phyloP scores from a whole-genome alignment of 2,113 vertebrate species.

The Oryzias javanicus region DNA sequence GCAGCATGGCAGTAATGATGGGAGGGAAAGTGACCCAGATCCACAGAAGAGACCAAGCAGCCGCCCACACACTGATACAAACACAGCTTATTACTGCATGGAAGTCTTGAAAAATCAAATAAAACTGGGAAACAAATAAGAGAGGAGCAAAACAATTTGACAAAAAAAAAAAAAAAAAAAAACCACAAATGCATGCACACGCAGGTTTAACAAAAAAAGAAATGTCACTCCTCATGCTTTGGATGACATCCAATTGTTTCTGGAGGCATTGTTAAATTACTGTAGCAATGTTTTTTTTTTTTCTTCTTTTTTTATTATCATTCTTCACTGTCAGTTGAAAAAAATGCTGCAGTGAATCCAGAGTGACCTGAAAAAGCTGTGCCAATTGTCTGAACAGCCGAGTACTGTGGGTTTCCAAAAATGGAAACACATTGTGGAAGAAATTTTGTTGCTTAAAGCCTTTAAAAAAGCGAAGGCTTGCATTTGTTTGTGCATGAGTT shows the following conservation, averaged over 20 bases:
- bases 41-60: slow-evolving; percentile 1
- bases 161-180: background rate
- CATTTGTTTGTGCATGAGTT: background rate
- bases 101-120: slow-evolving; percentile 5
- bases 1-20: slow-evolving; percentile 18
- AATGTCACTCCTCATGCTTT: background rate
- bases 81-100: background rate
- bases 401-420: slow-evolving; percentile 5
- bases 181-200: background rate
- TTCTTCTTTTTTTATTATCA: background rate
- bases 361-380: slow-evolving; percentile 11
- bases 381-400: background rate
- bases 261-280: slow-evolving; percentile 13
- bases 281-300: slow-evolving; percentile 10
- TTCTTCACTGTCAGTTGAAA: slow-evolving; percentile 5
- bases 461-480: too few species aligned
- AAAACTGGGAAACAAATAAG: background rate
- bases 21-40: slow-evolving; percentile 28
- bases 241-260: slow-evolving; percentile 2
- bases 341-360: slow-evolving; percentile 5
- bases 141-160: too few species aligned
- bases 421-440: background rate
- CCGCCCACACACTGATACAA: too few species aligned
- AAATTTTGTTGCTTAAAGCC: too few species aligned
- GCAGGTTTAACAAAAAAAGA: slow-evolving; percentile 1